Evolutionary conservation across 2,797 vertebrate genomes (phyloP), one percentile per base, ranked within the genome.

Genomic region (Acipenser transmontanus): DNA sequence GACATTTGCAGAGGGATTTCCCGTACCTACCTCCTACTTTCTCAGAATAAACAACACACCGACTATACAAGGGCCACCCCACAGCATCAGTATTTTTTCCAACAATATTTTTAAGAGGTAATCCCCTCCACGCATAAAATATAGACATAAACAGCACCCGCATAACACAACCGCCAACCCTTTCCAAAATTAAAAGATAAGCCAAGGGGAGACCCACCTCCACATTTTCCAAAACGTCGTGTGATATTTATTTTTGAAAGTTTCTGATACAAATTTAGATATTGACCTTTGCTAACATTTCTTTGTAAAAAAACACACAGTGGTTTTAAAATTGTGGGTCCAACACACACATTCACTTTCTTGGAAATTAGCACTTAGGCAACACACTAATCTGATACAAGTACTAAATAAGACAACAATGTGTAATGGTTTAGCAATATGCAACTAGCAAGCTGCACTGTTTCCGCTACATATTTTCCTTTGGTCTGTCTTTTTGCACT

Each of bases 121-220:
- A 34, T 34, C 63, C 11, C 64, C 54, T 7, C 47, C 7, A n/a
- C 47, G 2, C 47, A 34, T 34, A 34, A 34, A 34, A 34, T 34
- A 34, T 34, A 34, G 34, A 34, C 34, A 34, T 34, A 34, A 34
- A 34, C 34, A 34, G 34, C 34, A 34, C 52, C 52, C 52, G 8
- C 52, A 54, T 1, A 54, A 54, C 8, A 4, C n/a, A 9, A 54
- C 52, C 52, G 8, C 52, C 52, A n/a, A 54, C 52, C n/a, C n/a
- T 54, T 54, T 54, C 52, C 52, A 54, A 54, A 8, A 54, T 9
- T 54, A 54, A 54, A 54, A 54, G n/a, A 54, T n/a, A n/a, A 9
- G n/a, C 52, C 63, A 47, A 48, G 61, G 65, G 52, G 59, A 65
- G 64, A 61, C 60, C 69, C 66, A 49, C 72, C 69, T 50, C 52